A percentile compares a stretch with the other conserved stretches of the same genome.
These are phyloP conservation scores for Euwallacea similis DNA, from an alignment of 1,140 invertebrate genomes.

Conservation along the genomic window DNA sequence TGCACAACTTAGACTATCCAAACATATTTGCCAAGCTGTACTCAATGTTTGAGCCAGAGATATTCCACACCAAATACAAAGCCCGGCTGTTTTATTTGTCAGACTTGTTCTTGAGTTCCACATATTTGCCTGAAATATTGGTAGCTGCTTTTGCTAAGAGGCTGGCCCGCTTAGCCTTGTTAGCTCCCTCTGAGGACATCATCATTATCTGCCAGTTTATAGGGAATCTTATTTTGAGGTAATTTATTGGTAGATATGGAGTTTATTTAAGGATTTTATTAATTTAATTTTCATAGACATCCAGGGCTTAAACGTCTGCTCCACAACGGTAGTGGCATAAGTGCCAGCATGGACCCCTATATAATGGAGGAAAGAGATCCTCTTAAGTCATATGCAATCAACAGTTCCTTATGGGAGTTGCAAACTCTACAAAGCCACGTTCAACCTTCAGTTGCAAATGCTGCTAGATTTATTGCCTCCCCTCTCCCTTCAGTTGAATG, in stretches of 20 bases:
- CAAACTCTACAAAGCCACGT: conserved; percentile 73
- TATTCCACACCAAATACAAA: conserved; percentile 90
- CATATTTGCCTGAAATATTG: conserved; percentile 88
- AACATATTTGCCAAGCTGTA: conserved; percentile 95
- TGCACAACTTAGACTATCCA: conserved; percentile 93
- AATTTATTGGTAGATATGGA: conserved; percentile 16
- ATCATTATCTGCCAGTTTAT: conserved; percentile 81
- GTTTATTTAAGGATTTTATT: background rate
- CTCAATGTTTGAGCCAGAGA: conserved; percentile 84
- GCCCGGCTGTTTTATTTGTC: conserved; percentile 82
- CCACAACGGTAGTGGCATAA: conserved; percentile 59
- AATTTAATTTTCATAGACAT: conserved; percentile 58
- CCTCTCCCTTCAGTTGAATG: conserved; percentile 68
- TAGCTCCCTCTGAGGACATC: conserved; percentile 79
- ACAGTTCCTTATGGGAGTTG: conserved; percentile 92
- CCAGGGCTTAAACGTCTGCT: conserved; percentile 79
- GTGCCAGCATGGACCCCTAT: conserved; percentile 76
- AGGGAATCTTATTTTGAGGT: conserved; percentile 80
- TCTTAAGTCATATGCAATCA: conserved; percentile 72
- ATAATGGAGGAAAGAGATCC: conserved; percentile 79
- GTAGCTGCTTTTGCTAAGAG: conserved; percentile 94
- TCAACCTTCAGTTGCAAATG: conserved; percentile 69
- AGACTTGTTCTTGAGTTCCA: conserved; percentile 90
- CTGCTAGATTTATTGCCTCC: conserved; percentile 68
- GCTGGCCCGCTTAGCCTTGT: conserved; percentile 77